phyloP scores from a whole-genome alignment of 2,797 vertebrate genomes.

The Thalassophryne amazonica region DNA sequence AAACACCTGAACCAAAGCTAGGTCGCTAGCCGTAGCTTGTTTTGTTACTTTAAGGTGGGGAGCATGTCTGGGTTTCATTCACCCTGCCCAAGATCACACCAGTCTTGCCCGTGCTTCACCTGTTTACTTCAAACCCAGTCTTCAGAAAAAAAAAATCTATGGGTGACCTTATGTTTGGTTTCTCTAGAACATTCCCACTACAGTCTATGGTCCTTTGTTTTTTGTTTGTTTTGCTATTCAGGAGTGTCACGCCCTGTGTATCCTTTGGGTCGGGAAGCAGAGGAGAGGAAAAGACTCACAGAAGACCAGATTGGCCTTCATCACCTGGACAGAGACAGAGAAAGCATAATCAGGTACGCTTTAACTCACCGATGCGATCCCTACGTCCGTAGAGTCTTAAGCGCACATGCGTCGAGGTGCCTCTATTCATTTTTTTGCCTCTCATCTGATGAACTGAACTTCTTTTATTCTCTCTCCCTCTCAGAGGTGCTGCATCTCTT shows the following conservation, averaged over 20 bases:
- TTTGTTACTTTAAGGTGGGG: no score
- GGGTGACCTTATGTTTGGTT: no score
- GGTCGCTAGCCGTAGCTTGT: no score
- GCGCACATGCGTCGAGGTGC: slow-evolving; percentile 2
- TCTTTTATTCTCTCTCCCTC: slow-evolving; percentile 63
- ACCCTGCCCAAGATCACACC: no score
- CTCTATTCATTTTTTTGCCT: slow-evolving; percentile 38
- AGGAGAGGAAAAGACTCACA: slow-evolving; percentile 86
- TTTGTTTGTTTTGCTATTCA: slow-evolving; percentile 31
- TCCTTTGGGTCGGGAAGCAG: slow-evolving; percentile 84
- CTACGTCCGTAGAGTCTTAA: background rate
- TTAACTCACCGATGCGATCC: slow-evolving; percentile 14
- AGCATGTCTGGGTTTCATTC: no score
- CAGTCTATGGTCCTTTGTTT: background rate
- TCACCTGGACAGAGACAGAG: slow-evolving; percentile 81
- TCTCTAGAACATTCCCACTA: no score
- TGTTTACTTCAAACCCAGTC: no score
- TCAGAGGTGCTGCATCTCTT: slow-evolving; percentile 41
- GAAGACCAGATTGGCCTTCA: slow-evolving; percentile 88
- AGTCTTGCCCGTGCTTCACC: no score
- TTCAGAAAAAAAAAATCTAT: no score
- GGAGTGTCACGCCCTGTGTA: slow-evolving; percentile 80
- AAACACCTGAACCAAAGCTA: no score
- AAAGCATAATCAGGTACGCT: slow-evolving; percentile 87
- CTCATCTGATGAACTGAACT: slow-evolving; percentile 58